Percentiles rank a stretch among this genome's conserved stretches.
These are phyloP conservation scores for Anorthoa munda DNA, from an alignment of 2,888 invertebrate genomes.

Conservation along the genomic window DNA sequence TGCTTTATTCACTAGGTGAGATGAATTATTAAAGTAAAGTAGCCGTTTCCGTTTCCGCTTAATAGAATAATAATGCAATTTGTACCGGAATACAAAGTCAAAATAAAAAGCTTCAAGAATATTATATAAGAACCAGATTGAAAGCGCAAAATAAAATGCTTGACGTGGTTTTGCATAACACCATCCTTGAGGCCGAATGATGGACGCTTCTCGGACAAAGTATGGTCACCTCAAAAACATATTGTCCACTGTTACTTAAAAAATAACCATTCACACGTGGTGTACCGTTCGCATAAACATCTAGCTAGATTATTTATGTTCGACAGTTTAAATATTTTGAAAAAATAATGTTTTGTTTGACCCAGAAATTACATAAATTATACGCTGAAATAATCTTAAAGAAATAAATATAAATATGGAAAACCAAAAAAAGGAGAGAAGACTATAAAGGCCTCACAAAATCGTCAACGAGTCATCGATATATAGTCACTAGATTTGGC, in stretches of 20 bases:
- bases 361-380: not conserved
- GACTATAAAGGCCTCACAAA: no score
- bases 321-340: not conserved
- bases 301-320: not conserved
- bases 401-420: no score
- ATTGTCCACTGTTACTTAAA: conserved; percentile 77
- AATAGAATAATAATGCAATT: conserved; percentile 30
- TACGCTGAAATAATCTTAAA: no score
- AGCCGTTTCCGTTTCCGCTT: conserved; percentile 31
- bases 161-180: conserved; percentile 66
- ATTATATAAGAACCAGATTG: not conserved
- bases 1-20: conserved; percentile 29
- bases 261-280: conserved; percentile 76
- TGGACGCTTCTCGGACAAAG: conserved; percentile 77
- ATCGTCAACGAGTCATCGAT: no score
- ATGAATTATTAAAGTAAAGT: conserved; percentile 43
- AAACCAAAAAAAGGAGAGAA: no score
- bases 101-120: not conserved
- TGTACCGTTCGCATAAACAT: conserved; percentile 70
- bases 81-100: conserved; percentile 24
- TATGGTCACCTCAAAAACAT: conserved; percentile 82
- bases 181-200: conserved; percentile 73
- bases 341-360: not conserved
- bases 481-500: no score
- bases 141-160: conserved; percentile 5